Percentiles rank a stretch among this genome's conserved stretches.
Conservation (phyloP, 2,888 invertebrate genomes). For the Eupeodes latifasciatus region DNA sequence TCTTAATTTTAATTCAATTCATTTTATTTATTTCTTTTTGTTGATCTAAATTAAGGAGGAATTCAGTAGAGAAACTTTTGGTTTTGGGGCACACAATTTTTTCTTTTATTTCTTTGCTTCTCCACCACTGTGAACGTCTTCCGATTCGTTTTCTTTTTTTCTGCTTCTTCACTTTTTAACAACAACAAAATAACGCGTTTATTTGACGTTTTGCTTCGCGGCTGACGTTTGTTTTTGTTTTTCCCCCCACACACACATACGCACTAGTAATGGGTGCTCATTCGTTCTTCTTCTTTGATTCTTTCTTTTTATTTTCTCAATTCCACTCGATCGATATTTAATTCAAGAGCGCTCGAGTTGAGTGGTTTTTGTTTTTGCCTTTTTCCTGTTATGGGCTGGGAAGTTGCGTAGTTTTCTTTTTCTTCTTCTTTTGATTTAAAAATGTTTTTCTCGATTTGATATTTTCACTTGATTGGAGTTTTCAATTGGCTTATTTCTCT, state of each 20-base stretch:
- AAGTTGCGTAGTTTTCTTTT: constrained; percentile 70
- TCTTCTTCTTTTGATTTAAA: neutral
- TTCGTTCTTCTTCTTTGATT: neutral
- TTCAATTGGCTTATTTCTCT: neutral
- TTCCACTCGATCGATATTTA: constrained; percentile 72
- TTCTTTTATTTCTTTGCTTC: constrained; percentile 7
- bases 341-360: constrained; percentile 64
- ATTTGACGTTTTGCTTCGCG: constrained; percentile 71
- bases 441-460: constrained; percentile 29
- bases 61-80: constrained; percentile 35
- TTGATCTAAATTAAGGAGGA: constrained; percentile 46
- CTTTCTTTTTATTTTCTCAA: neutral
- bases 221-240: constrained; percentile 75
- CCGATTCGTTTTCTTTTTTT: constrained; percentile 16
- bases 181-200: constrained; percentile 61
- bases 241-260: constrained; percentile 54
- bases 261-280: neutral
- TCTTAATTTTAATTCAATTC: constrained; percentile 55
- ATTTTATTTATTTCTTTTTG: constrained; percentile 13
- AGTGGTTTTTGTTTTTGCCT: constrained; percentile 41
- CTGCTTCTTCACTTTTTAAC: constrained; percentile 27
- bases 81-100: constrained; percentile 24
- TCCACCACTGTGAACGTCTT: constrained; percentile 16
- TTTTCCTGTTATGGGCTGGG: constrained; percentile 58
- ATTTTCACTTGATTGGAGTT: constrained; percentile 5